These are phyloP conservation scores for Meriones psammophilus DNA, from an alignment of 2,797 vertebrate genomes.

Conservation along the genomic window DNA sequence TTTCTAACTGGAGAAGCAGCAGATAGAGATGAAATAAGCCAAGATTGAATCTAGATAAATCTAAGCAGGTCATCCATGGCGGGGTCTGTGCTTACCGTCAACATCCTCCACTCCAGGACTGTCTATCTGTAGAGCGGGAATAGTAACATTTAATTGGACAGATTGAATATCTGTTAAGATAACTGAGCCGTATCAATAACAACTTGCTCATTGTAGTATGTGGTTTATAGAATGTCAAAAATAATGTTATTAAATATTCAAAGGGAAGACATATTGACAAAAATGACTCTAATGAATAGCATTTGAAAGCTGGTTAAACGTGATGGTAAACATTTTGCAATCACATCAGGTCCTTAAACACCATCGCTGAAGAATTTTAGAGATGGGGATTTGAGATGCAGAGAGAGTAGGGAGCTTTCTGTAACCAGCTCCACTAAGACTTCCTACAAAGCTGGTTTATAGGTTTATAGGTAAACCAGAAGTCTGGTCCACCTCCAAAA, in stretches of 20 bases:
- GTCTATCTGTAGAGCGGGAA: slow-evolving; percentile 35
- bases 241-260: neutral
- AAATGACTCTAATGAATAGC: neutral
- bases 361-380: neutral
- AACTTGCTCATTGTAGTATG: neutral
- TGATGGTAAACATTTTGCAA: neutral
- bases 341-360: neutral
- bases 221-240: neutral
- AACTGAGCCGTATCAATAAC: slow-evolving; percentile 18
- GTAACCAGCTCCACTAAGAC: neutral
- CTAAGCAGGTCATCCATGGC: neutral
- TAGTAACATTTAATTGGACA: neutral
- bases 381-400: neutral
- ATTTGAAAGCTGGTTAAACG: neutral
- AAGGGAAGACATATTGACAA: neutral
- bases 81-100: neutral
- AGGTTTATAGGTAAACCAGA: too few species aligned
- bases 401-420: neutral
- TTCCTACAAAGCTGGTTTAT: slow-evolving; percentile 20
- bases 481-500: neutral
- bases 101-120: neutral
- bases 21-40: neutral
- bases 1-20: neutral
- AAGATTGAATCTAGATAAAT: neutral
- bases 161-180: slow-evolving; percentile 1